These are phyloP conservation scores for Caenorhabditis remanei DNA, from an alignment of 1,140 invertebrate species.

Conservation along the genomic window DNA sequence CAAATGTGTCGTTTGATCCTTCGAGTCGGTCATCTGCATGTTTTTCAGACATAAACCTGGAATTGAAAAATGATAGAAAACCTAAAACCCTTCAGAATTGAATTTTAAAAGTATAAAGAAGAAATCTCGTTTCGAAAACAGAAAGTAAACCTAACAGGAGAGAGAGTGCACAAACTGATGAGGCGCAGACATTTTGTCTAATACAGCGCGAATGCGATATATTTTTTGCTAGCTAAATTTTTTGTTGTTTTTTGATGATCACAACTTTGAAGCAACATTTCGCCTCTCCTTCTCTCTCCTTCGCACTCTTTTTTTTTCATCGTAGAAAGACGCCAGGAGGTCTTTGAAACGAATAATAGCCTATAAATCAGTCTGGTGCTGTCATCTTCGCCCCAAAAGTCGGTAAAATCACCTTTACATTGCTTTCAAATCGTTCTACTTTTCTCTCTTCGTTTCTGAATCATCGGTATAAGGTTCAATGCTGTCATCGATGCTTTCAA, in stretches of 20 bases:
- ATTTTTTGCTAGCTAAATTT: background rate
- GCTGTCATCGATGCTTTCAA: background rate
- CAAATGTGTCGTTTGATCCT: constrained; percentile 18
- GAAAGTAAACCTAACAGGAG: background rate
- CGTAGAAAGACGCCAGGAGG: background rate
- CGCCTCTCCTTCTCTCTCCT: background rate
- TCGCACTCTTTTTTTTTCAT: background rate
- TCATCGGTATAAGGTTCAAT: background rate
- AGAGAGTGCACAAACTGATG: background rate
- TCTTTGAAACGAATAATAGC: background rate
- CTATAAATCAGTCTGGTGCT: background rate
- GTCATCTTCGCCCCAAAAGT: too few relatives aligned
- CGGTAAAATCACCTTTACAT: background rate
- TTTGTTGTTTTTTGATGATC: constrained; percentile 1
- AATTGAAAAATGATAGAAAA: background rate
- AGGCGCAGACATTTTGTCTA: background rate
- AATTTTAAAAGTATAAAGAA: too few relatives aligned
- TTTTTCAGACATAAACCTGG: constrained; percentile 9
- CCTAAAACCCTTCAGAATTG: background rate
- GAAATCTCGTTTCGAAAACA: background rate
- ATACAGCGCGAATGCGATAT: background rate
- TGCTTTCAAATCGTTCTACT: background rate
- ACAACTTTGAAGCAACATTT: background rate
- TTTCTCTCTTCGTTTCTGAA: background rate
- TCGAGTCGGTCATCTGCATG: constrained; percentile 33